Evolutionary conservation across 2,797 vertebrate species (phyloP), one percentile per base, ranked within the genome.

Genomic region (Pseudomugil tenellus): DNA sequence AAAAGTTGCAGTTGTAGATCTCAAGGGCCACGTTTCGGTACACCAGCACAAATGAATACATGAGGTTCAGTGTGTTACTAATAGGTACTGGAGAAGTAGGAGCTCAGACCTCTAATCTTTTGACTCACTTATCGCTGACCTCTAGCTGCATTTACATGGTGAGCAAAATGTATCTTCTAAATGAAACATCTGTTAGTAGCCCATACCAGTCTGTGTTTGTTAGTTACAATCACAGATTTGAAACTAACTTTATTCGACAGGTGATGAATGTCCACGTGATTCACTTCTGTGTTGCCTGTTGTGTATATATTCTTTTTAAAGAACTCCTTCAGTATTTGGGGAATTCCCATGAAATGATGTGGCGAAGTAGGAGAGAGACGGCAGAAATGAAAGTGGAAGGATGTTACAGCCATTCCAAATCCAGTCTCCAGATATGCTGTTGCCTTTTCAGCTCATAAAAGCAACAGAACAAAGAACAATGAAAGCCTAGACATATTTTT

Each of bases 381-480:
- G 49, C 1, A 2, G 31, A 62, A 5, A 9, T 48, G 35, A 60
- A 57, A 69, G 46, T 72, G 67, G 64, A 74, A 59, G 34, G 53
- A 81, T 37, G 37, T 70, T 19, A 34, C 13, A 49, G 35, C 21
- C 6, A 35, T 78, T 67, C 64, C 48, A 62, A 76, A 2, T 61
- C 31, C 58, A 71, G 29, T 51, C 48, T 71, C 59, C 21, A 32
- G 58, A 43, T 74, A 59, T 8, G 21, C 53, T 66, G 51, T 32
- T 72, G 64, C 67, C 70, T 46, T 55, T 69, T 11, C 41, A 25
- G 3, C 14, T 41, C 26, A n/a, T 23, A 41, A 31, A 32, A 21
- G 13, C 4, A 32, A 6, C 32, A 4, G 9, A 51, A 52, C 39
- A 32, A 8, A 25, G 29, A 66, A 11, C 12, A 49, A 61, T 62